Evolutionary conservation across 2,113 vertebrate genomes (phyloP).

Genomic region (Phyllostomus discolor): DNA sequence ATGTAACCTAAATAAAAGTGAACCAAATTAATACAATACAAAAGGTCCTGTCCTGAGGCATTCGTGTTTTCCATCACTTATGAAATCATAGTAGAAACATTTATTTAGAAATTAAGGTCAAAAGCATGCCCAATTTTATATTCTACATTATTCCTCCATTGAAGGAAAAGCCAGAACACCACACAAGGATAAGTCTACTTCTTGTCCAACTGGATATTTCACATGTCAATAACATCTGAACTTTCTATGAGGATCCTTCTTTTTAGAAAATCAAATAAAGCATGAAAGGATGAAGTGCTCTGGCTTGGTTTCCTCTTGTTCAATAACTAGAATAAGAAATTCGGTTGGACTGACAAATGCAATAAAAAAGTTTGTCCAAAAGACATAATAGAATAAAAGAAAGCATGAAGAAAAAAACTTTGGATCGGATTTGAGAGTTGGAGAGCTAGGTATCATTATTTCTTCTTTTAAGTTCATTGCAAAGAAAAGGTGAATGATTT

Average conservation of each 20-base stretch:
- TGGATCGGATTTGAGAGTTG: not conserved
- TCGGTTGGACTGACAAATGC: slow-evolving; percentile 1
- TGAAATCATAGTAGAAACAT: not conserved
- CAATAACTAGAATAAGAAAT: slow-evolving; percentile 25
- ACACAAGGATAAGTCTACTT: not conserved
- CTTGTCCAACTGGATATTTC: not conserved
- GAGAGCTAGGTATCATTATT: not conserved
- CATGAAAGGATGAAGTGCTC: not conserved
- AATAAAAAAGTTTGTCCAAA: not conserved
- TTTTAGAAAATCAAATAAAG: slow-evolving; percentile 46
- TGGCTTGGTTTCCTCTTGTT: not conserved
- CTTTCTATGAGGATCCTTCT: not conserved
- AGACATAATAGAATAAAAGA: not conserved
- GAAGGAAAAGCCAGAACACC: not conserved
- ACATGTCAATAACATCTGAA: not conserved
- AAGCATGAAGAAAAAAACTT: not conserved
- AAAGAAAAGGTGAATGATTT: slow-evolving; percentile 38
- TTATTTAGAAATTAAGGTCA: not conserved
- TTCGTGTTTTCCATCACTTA: not conserved
- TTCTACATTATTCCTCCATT: not conserved
- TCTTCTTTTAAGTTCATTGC: not conserved
- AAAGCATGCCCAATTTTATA: not conserved
- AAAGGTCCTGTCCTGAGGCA: not conserved
- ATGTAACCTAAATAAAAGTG: not conserved
- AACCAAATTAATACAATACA: not conserved